Base-by-base conservation (phyloP, 2,888 invertebrate genomes). In the Xestobium rufovillosum region DNA sequence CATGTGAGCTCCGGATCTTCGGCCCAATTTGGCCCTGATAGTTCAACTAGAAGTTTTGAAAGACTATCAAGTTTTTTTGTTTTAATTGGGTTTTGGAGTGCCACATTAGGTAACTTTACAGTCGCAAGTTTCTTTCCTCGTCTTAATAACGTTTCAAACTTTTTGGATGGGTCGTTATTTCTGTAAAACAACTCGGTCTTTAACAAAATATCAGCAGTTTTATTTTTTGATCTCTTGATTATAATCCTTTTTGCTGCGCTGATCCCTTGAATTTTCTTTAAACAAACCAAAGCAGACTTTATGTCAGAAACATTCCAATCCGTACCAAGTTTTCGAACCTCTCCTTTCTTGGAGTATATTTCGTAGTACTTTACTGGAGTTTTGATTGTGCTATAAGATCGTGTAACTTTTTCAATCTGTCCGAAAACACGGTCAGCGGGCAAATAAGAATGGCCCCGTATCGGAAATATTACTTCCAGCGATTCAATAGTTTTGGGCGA, bases 401-500 rank as follows among this genome's bases (percentile, higher is more conserved):
- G 23, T 23, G 8, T 23, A 23, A 23, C n/a, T 8, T 8, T 23
- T 23, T 23, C 6, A 23, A 23, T n/a, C n/a, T n/a, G n/a, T n/a
- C n/a, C n/a, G n/a, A n/a, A n/a, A n/a, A n/a, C n/a, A n/a, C n/a
- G n/a, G 34, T 26, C 38, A 13, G 40, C 40, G 14, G 39, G 37
- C 29, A 43, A 27, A 34, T 34, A 44, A 2, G 44, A 44, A 32
- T 44, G 44, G 13, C 37, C 44, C 13, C 34, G 32, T 30, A 45
- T 39, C 12, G 41, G 38, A 41, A 45, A 45, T 14, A 42, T 48
- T 19, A 46, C 33, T 12, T 15, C 36, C 23, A 41, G 28, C 19
- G 28, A 17, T 36, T 50, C 31, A 17, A 52, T 30, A 34, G 40
- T 36, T 34, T 37, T 36, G 25, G 50, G 51, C 14, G 47, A 44